phyloP scores from a whole-genome alignment of 1,140 invertebrate species.

The Octopus bimaculoides region DNA sequence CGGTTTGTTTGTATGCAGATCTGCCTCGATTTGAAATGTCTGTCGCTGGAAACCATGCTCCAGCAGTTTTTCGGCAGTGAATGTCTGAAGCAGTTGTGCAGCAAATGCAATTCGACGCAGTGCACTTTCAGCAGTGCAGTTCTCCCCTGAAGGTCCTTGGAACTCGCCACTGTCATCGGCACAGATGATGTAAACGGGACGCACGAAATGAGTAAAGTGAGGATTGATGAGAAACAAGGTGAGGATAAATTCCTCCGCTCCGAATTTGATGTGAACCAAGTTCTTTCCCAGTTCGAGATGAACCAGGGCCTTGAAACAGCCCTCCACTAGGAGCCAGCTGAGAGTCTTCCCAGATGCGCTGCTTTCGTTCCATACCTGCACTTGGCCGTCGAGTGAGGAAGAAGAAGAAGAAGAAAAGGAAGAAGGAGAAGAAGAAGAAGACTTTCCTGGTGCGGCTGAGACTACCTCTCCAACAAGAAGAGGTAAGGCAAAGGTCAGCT shows the following conservation, averaged over 20 bases:
- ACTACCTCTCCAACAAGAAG: constrained; percentile 49
- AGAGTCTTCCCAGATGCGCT: constrained; percentile 17
- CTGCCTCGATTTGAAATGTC: constrained; percentile 73
- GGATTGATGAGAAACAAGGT: constrained; percentile 37
- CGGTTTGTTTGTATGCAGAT: constrained; percentile 61
- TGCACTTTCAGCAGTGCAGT: constrained; percentile 72
- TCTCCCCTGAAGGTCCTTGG: constrained; percentile 70
- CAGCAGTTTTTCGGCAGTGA: constrained; percentile 84
- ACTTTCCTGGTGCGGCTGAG: neutral
- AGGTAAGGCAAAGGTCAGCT: constrained; percentile 43
- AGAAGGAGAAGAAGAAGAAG: constrained; percentile 6
- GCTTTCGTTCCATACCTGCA: constrained; percentile 38
- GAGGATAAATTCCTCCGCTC: constrained; percentile 37
- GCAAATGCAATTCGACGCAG: constrained; percentile 75
- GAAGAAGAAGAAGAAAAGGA: neutral
- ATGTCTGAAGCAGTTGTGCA: constrained; percentile 76
- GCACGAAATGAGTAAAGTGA: constrained; percentile 48
- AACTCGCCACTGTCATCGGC: constrained; percentile 71
- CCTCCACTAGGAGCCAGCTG: constrained; percentile 50
- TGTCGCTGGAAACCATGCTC: constrained; percentile 76
- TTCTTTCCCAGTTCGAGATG: constrained; percentile 46
- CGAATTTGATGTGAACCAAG: constrained; percentile 37
- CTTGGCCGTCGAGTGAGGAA: constrained; percentile 31
- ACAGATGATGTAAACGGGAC: constrained; percentile 59
- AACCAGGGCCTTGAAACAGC: constrained; percentile 50